Evolutionary conservation across 2,797 vertebrate genomes (phyloP).

Genomic region (Hippoglossus hippoglossus): DNA sequence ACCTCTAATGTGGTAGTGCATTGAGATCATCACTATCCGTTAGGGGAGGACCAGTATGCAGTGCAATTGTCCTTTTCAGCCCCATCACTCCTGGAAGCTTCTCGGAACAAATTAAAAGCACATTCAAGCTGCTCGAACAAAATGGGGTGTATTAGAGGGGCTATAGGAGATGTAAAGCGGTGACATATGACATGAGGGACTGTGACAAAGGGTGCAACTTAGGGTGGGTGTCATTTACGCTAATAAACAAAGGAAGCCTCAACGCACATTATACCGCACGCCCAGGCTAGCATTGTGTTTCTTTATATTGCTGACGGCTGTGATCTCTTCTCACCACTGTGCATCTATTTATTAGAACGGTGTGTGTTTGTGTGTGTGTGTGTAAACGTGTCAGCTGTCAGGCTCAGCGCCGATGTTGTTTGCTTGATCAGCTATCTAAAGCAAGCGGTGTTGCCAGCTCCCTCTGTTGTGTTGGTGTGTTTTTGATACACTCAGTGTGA

Average conservation of each 20-base stretch:
- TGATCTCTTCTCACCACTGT: background rate
- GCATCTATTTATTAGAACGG: slow-evolving; percentile 24
- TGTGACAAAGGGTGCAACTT: background rate
- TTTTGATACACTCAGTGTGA: slow-evolving; percentile 8
- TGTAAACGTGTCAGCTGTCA: background rate
- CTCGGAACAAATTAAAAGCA: slow-evolving; percentile 51
- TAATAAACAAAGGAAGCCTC: too few relatives aligned
- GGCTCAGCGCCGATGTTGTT: background rate
- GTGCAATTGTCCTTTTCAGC: slow-evolving; percentile 42
- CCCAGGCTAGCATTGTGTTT: too few relatives aligned
- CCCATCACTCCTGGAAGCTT: slow-evolving; percentile 42
- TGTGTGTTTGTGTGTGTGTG: too few relatives aligned
- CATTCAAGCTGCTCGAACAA: slow-evolving; percentile 26
- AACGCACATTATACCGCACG: background rate
- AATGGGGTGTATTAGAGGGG: slow-evolving; percentile 18
- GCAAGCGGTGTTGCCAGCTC: slow-evolving; percentile 15
- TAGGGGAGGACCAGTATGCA: slow-evolving; percentile 25
- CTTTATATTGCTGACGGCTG: too few relatives aligned
- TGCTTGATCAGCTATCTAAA: slow-evolving; percentile 31
- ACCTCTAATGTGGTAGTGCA: slow-evolving; percentile 53
- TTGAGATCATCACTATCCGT: slow-evolving; percentile 54
- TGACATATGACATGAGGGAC: background rate
- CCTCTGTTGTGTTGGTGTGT: slow-evolving; percentile 11
- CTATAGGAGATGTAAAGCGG: background rate
- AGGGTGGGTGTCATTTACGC: slow-evolving; percentile 3